A percentile compares a stretch with the other conserved stretches of the same genome.
Conservation (phyloP, 1,140 invertebrate species). For the Pseudoatta argentina region DNA sequence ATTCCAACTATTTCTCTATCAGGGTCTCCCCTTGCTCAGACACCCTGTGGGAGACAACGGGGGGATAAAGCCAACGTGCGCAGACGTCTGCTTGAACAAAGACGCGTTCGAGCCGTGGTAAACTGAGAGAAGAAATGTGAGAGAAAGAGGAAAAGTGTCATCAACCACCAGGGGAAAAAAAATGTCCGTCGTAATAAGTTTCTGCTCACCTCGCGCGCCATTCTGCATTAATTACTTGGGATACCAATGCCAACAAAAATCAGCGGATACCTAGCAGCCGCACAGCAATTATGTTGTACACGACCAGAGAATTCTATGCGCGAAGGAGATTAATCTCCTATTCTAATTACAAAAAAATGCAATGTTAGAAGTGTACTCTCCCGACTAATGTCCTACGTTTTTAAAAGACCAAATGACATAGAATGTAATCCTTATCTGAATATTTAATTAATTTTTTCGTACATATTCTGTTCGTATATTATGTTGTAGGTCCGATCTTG, state of each 20-base stretch:
- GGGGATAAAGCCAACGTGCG: constrained; percentile 66
- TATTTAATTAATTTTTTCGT: neutral
- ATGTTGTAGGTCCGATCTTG: too few species aligned
- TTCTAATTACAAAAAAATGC: constrained; percentile 29
- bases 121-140: constrained; percentile 40
- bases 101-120: constrained; percentile 51
- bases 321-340: constrained; percentile 11
- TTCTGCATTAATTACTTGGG: constrained; percentile 72
- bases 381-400: neutral
- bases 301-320: constrained; percentile 14
- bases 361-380: neutral
- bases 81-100: constrained; percentile 65
- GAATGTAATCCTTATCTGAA: neutral
- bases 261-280: neutral
- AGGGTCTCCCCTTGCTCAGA: constrained; percentile 32
- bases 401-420: neutral
- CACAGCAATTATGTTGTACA: constrained; percentile 29
- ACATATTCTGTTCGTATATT: neutral
- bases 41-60: constrained; percentile 27
- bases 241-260: constrained; percentile 49
- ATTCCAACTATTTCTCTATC: constrained; percentile 74
- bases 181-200: constrained; percentile 74
- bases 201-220: constrained; percentile 40
- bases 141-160: constrained; percentile 65
- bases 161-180: constrained; percentile 37